Percentiles rank a stretch among this genome's conserved stretches.
Conservation (phyloP, 2,113 vertebrate genomes). For the Etheostoma spectabile region DNA sequence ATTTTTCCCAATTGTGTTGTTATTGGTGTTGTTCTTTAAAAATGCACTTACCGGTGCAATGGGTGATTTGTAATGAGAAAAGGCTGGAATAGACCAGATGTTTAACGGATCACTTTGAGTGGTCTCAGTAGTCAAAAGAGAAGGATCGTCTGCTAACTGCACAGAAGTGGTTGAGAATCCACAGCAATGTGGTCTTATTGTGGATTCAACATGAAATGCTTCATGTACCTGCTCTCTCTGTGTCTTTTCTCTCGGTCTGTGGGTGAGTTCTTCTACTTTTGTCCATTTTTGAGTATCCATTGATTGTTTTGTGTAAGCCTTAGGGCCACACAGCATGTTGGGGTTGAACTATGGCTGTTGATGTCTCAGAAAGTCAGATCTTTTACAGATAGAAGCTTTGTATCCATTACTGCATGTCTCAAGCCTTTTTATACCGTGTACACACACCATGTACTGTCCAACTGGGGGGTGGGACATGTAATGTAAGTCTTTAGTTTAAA, state of each 20-base stretch:
- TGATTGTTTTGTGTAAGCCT: neutral
- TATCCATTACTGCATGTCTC: neutral
- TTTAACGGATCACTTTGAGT: neutral
- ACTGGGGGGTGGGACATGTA: no score
- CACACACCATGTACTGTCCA: no score
- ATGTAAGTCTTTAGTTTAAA: no score
- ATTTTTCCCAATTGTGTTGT: neutral
- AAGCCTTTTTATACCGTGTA: neutral
- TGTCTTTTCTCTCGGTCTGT: neutral
- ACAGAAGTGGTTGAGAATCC: neutral
- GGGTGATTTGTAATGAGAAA: neutral
- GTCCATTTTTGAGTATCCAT: neutral
- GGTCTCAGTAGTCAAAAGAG: neutral
- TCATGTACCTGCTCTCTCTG: neutral
- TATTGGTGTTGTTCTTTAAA: neutral
- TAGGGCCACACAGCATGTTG: neutral
- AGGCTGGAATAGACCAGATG: neutral
- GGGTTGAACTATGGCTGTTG: neutral
- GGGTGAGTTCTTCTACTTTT: conserved; percentile 9
- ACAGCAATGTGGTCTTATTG: neutral
- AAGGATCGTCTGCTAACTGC: neutral
- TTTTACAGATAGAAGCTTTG: neutral
- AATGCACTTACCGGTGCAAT: neutral
- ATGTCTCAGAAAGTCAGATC: neutral
- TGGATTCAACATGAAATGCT: conserved; percentile 12